Evolutionary conservation across 2,113 vertebrate genomes (phyloP).

Genomic region (Elaphurus davidianus): DNA sequence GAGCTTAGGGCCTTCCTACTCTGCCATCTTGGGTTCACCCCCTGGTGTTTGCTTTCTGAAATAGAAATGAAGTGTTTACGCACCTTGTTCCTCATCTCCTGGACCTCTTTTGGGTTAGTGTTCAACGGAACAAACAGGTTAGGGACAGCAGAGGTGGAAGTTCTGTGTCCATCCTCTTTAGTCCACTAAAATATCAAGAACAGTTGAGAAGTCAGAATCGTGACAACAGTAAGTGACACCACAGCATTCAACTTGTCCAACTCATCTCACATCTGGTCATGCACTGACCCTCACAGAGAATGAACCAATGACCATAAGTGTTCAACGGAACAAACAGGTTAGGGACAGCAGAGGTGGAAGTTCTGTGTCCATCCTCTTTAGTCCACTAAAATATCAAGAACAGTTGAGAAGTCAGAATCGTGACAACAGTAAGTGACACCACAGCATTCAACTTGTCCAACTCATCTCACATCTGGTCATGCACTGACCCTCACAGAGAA

Average conservation of each 20-base stretch:
- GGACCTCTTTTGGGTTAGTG: slow-evolving; percentile 98
- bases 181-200: slow-evolving; percentile 93
- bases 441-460: slow-evolving; percentile 62
- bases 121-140: slow-evolving; percentile 99
- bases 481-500: slow-evolving; percentile 86
- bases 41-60: neutral
- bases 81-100: slow-evolving; percentile 99
- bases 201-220: slow-evolving; percentile 75
- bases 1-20: neutral
- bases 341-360: slow-evolving; percentile 91
- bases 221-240: neutral
- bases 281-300: slow-evolving; percentile 86
- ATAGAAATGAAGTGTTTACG: slow-evolving; percentile 47
- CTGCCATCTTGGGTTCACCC: neutral
- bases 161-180: slow-evolving; percentile 95
- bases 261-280: slow-evolving; percentile 83
- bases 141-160: slow-evolving; percentile 91
- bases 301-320: slow-evolving; percentile 92
- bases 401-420: slow-evolving; percentile 75
- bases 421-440: neutral
- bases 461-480: slow-evolving; percentile 83
- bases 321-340: slow-evolving; percentile 99
- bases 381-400: slow-evolving; percentile 93
- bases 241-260: slow-evolving; percentile 62
- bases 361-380: slow-evolving; percentile 95